Percentiles rank a stretch among this genome's conserved stretches.
Conservation (phyloP, 1,140 invertebrate species). For the Parapsyche elsis region DNA sequence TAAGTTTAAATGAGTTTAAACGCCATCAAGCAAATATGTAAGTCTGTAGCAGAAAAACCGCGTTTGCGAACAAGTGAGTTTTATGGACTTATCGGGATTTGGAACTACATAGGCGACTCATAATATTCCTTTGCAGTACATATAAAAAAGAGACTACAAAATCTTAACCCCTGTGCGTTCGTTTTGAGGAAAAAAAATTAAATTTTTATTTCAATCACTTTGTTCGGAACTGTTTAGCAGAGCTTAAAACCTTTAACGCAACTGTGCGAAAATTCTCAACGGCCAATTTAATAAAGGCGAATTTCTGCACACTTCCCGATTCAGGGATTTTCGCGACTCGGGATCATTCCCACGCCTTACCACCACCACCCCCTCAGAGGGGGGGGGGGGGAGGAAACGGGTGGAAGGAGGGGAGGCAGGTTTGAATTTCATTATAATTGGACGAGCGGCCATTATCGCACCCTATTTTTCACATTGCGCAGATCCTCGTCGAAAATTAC, state of each 20-base stretch:
- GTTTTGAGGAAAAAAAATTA: too few species aligned
- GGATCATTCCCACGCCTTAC: neutral
- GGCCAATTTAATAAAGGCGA: constrained; percentile 9
- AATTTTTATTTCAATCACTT: too few species aligned
- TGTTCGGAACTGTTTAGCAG: too few species aligned
- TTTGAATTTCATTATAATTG: constrained; percentile 57
- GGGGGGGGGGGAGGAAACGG: neutral
- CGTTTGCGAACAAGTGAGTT: too few species aligned
- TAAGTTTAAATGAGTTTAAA: too few species aligned
- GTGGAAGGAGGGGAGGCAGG: constrained; percentile 22
- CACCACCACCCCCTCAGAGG: neutral
- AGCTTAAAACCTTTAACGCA: neutral
- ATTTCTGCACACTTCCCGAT: neutral
- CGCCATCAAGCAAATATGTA: too few species aligned
- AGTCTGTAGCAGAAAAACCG: too few species aligned
- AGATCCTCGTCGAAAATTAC: constrained; percentile 54
- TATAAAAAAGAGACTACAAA: too few species aligned
- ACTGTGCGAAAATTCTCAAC: neutral
- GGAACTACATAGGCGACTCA: too few species aligned
- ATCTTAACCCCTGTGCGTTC: too few species aligned
- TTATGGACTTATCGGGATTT: too few species aligned
- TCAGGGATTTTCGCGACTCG: neutral
- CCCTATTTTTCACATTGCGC: constrained; percentile 56
- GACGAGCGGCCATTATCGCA: constrained; percentile 55
- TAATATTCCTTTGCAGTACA: too few species aligned